Evolutionary conservation across 2,888 invertebrate genomes (phyloP).

Genomic region (Rhogogaster chlorosoma): DNA sequence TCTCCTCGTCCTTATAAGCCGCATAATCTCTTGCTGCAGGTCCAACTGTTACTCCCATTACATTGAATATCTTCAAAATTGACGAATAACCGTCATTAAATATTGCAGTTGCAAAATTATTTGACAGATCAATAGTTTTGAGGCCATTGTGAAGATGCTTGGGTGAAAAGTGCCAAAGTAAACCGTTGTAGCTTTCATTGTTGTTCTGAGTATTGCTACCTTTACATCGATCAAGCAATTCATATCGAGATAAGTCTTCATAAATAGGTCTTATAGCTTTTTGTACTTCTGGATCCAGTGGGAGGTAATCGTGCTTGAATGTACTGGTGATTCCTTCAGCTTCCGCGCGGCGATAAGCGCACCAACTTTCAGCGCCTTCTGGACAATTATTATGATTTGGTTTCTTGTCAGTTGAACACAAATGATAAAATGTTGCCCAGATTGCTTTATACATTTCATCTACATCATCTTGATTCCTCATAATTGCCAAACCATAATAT

Average conservation of each 20-base stretch:
- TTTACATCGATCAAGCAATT: slow-evolving; percentile 53
- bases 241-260: slow-evolving; percentile 30
- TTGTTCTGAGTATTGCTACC: slow-evolving; percentile 53
- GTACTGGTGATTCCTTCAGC: background rate
- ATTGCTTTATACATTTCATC: slow-evolving; percentile 24
- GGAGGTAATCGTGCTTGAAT: slow-evolving; percentile 50
- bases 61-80: slow-evolving; percentile 51
- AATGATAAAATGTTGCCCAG: slow-evolving; percentile 41
- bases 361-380: background rate
- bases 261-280: slow-evolving; percentile 53
- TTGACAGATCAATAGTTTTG: slow-evolving; percentile 55
- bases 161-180: slow-evolving; percentile 57
- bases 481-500: slow-evolving; percentile 68
- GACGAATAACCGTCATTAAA: slow-evolving; percentile 54
- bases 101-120: slow-evolving; percentile 54
- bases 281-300: slow-evolving; percentile 46
- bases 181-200: slow-evolving; percentile 56
- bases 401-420: background rate
- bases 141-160: slow-evolving; percentile 56
- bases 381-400: background rate
- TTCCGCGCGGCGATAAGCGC: background rate
- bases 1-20: slow-evolving; percentile 4
- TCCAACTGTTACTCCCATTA: no score
- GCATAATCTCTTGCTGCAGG: slow-evolving; percentile 48
- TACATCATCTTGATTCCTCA: slow-evolving; percentile 61